Evolutionary conservation across 2,113 vertebrate species (phyloP), one percentile per base, ranked within the genome.

Genomic region (Loxodonta africana): DNA sequence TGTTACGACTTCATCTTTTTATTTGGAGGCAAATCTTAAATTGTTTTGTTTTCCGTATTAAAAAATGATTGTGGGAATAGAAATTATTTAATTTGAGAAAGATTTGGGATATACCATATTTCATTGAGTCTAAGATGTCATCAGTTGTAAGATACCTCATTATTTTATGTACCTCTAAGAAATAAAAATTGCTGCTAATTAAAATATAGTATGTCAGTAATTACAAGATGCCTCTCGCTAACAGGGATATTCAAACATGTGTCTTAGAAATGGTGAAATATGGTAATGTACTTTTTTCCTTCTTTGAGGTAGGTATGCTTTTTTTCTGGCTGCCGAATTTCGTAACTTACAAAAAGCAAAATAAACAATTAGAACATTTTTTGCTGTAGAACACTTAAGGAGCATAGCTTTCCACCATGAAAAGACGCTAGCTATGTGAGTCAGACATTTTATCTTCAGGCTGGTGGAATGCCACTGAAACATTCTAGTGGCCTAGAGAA

Each of bases 141-240:
- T 74, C 53, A 80, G 14, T 92, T 90, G 20, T 67, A 86, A 94
- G 44, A 30, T 26, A 74, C 6, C 76, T 14, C 44, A 37, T 74
- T 69, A 85, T 91, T 89, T 92, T 96, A 65, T 69, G 23, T 96
- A 80, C 26, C 63, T 84, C 17, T 62, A 21, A 90, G 71, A 93
- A 94, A 90, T 80, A 95, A 65, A 69, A 76, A 89, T 77, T 81
- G 41, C 83, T 92, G 62, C 63, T 94, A 83, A 92, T 83, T 73
- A 83, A 84, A 95, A 88, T 44, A 48, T 44, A 14, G 53, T 28
- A 77, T 89, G 30, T 44, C 37, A n/a, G 71, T 78, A 76, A 82
- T 73, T 85, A 2, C 67, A 41, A 88, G 57, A 17, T 62, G 69
- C 6, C 37, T 51, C 60, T 92, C 4, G 0, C n/a, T 86, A 78